phyloP scores from a whole-genome alignment of 2,113 vertebrate species.

The Microcebus ravelobensis region DNA sequence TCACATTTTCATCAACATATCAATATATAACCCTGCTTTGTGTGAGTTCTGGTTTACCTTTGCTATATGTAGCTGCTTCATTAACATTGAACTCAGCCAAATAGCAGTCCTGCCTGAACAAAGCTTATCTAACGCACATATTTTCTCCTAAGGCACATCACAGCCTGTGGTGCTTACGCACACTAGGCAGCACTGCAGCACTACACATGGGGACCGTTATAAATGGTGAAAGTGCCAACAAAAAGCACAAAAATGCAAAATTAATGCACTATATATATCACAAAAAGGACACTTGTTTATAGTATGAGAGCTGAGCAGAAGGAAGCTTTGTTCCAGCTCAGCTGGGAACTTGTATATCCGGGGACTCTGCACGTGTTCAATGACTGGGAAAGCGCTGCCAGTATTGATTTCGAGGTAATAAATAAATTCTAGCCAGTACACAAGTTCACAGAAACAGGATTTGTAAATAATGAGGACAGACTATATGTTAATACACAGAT shows the following conservation, averaged over 20 bases:
- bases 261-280: not conserved
- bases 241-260: not conserved
- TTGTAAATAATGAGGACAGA: not conserved
- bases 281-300: not conserved
- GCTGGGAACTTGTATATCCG: not conserved
- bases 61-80: not conserved
- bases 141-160: not conserved
- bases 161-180: not conserved
- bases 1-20: not conserved
- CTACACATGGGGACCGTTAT: not conserved
- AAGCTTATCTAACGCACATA: not conserved
- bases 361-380: not conserved
- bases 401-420: not conserved
- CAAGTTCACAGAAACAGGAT: not conserved
- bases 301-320: not conserved
- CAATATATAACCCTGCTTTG: not conserved
- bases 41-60: not conserved
- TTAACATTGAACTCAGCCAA: not conserved
- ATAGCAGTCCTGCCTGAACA: not conserved
- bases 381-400: not conserved
- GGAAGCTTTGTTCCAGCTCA: not conserved
- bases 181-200: not conserved
- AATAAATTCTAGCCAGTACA: not conserved
- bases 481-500: not conserved
- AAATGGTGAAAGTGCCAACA: not conserved